Evolutionary conservation across 2,113 vertebrate species (phyloP), one percentile per base, ranked within the genome.

Genomic region (Chamaetylas fuelleborni): DNA sequence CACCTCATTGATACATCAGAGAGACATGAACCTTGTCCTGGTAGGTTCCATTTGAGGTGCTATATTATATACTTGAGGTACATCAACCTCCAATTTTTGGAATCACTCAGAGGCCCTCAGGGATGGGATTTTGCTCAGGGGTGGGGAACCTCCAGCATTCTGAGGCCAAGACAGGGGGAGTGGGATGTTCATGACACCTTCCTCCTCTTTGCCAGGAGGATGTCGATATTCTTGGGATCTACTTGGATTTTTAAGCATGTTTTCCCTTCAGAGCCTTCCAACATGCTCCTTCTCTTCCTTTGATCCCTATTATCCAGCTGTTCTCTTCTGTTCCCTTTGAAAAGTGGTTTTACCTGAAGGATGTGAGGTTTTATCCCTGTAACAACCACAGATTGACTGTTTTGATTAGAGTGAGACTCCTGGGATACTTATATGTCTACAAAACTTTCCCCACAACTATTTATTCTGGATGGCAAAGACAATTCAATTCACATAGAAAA

Each of bases 1-100:
- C 34, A 18, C 36, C 33, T 33, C 14, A 14, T 0, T 58, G 14
- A 29, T 16, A 34, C n/a, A 20, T 12, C 51, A 25, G 4, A 50
- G 9, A 50, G 5, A 12, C 28, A 7, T 9, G 14, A 38, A 17
- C 5, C 26, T 42, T 14, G 7, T 23, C 47, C 28, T 57, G 18
- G 31, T 23, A 8, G 11, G 19, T n/a, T 22, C 4, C 8, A 16
- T 40, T 56, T 26, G 26, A 50, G 28, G 33, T 29, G 19, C 12
- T 24, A 1, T 5, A 11, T 19, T 33, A 23, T 12, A 2, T 6
- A 33, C 8, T 36, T 8, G 6, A 60, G 18, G 15, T 45, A 4
- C n/a, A 12, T 18, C n/a, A 33, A 0, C 14, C 11, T 72, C 11
- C n/a, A 8, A 8, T 34, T 82, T 19, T 51, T 60, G 61, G 17